phyloP scores from a whole-genome alignment of 2,888 invertebrate species.

The Trachelus troglodyta region DNA sequence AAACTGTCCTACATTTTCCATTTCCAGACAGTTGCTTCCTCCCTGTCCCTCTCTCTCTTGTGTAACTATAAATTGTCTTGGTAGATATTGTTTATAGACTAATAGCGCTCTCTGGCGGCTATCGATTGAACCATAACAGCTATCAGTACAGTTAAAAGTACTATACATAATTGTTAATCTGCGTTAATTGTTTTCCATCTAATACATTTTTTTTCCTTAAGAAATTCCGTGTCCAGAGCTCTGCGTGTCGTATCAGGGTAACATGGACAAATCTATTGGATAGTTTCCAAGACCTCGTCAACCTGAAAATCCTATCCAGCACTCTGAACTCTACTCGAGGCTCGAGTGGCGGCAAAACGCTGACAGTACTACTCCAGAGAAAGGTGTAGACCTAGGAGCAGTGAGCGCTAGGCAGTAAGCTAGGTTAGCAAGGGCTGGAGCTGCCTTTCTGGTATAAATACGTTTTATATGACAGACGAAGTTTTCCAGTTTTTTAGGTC shows the following conservation, averaged over 20 bases:
- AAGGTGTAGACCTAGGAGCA: too few species aligned
- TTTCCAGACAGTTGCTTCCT: conserved; percentile 14
- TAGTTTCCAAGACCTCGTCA: not conserved
- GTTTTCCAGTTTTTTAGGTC: conserved; percentile 1
- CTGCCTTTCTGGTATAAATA: conserved; percentile 1
- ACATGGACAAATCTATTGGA: not conserved
- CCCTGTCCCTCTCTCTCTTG: too few species aligned
- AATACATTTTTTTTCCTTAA: too few species aligned
- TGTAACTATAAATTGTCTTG: too few species aligned
- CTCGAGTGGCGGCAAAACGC: not conserved
- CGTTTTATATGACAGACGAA: not conserved
- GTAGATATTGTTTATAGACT: too few species aligned
- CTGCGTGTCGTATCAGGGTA: too few species aligned
- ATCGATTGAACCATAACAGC: too few species aligned
- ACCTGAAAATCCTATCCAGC: not conserved
- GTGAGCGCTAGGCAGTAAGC: not conserved
- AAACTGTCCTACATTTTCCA: conserved; percentile 46
- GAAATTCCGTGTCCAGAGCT: too few species aligned
- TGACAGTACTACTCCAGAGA: not conserved
- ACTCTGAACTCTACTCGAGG: not conserved
- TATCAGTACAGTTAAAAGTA: too few species aligned
- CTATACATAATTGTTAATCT: too few species aligned
- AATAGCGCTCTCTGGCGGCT: too few species aligned
- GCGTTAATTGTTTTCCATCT: too few species aligned
- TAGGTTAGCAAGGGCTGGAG: not conserved